These are phyloP conservation scores for Drosophila mercatorum DNA, from an alignment of 2,888 invertebrate genomes.

Conservation along the genomic window DNA sequence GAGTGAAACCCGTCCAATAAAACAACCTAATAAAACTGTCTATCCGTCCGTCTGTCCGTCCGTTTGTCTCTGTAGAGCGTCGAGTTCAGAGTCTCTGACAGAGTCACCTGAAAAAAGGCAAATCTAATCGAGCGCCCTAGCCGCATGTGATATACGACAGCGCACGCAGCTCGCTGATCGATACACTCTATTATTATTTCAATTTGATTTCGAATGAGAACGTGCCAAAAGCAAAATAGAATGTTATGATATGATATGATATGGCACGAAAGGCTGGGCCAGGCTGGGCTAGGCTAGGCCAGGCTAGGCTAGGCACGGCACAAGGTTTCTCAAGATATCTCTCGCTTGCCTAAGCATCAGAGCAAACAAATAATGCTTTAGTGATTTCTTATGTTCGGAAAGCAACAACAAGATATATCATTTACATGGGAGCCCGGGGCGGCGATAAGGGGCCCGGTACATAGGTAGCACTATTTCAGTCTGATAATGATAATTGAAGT, in stretches of 20 bases:
- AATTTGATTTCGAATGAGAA: conserved; percentile 48
- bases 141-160: conserved; percentile 39
- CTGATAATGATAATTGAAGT: conserved; percentile 76
- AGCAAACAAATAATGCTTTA: conserved; percentile 51
- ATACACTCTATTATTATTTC: conserved; percentile 39
- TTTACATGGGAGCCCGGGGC: conserved; percentile 58
- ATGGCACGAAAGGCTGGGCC: conserved; percentile 13
- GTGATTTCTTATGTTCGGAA: conserved; percentile 72
- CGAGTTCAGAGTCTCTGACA: conserved; percentile 23
- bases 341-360: conserved; percentile 39
- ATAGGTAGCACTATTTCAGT: conserved; percentile 56
- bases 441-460: conserved; percentile 38
- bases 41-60: conserved; percentile 29
- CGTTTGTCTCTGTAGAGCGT: conserved; percentile 8
- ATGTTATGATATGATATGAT: conserved; percentile 24
- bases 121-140: conserved; percentile 52
- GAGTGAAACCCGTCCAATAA: conserved; percentile 65
- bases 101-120: conserved; percentile 41
- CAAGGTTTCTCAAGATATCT: conserved; percentile 39
- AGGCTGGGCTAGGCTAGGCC: background rate
- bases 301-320: conserved; percentile 11
- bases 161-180: conserved; percentile 35
- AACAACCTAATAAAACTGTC: conserved; percentile 68
- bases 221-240: conserved; percentile 30
- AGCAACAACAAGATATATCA: conserved; percentile 46